Evolutionary conservation across 2,797 vertebrate species (phyloP).

Genomic region (Sebastes diaconus): DNA sequence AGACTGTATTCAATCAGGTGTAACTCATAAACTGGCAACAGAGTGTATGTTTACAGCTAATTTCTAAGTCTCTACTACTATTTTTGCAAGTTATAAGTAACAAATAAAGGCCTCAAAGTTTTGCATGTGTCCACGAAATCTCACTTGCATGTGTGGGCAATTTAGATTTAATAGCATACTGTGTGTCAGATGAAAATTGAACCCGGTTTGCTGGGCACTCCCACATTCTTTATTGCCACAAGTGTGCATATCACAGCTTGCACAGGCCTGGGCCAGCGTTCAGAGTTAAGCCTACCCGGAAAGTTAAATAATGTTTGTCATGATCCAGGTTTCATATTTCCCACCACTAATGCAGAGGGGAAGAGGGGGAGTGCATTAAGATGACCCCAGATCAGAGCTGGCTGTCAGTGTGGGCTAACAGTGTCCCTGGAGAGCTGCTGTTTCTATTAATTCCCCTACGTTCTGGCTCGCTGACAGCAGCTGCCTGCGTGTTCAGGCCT

Average conservation of each 20-base stretch:
- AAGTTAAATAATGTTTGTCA: constrained; percentile 71
- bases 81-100: neutral
- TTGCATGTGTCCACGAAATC: constrained; percentile 10
- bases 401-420: constrained; percentile 68
- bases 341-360: constrained; percentile 67
- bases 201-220: constrained; percentile 52
- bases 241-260: constrained; percentile 74
- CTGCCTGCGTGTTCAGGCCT: constrained; percentile 73
- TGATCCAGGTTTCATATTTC: constrained; percentile 71
- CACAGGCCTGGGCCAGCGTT: constrained; percentile 53
- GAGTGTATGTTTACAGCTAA: neutral
- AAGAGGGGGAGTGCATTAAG: constrained; percentile 68
- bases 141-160: constrained; percentile 25
- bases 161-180: constrained; percentile 47
- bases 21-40: neutral
- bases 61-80: neutral
- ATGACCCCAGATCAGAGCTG: constrained; percentile 73
- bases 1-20: neutral
- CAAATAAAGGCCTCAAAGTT: neutral
- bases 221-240: constrained; percentile 74
- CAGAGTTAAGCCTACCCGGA: constrained; percentile 63
- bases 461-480: constrained; percentile 74
- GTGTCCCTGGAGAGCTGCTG: constrained; percentile 75
- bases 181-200: constrained; percentile 57
- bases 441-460: constrained; percentile 78